Conservation (phyloP, 2,888 invertebrate genomes). For the Dryadula phaetusa region DNA sequence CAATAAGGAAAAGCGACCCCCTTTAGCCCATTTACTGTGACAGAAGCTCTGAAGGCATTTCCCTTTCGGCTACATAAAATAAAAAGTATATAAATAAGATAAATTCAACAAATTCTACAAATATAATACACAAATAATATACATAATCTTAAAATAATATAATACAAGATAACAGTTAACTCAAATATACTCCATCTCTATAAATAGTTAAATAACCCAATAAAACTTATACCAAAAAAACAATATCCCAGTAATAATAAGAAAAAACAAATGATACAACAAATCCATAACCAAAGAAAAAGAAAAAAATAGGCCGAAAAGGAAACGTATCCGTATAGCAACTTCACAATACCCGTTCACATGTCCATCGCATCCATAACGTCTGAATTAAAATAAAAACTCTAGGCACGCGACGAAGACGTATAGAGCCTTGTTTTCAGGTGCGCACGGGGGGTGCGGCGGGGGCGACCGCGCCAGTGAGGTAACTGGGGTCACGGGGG, state of each 20-base stretch:
- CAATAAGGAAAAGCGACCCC: conserved; percentile 52
- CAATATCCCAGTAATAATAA: not conserved
- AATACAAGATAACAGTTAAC: not conserved
- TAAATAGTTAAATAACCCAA: not conserved
- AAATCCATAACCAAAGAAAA: conserved; percentile 9
- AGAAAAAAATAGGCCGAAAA: conserved; percentile 52
- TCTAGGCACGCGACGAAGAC: conserved; percentile 84
- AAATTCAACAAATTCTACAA: not conserved
- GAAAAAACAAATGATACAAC: not conserved
- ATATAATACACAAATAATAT: not conserved
- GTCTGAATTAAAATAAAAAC: conserved; percentile 77
- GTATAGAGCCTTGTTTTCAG: conserved; percentile 78
- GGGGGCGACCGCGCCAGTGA: no score
- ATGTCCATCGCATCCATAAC: conserved; percentile 41
- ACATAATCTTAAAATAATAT: not conserved
- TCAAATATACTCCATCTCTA: not conserved
- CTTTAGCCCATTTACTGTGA: conserved; percentile 64
- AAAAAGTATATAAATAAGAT: conserved; percentile 3
- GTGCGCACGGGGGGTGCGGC: conserved; percentile 45
- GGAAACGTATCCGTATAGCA: conserved; percentile 36
- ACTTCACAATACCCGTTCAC: conserved; percentile 77
- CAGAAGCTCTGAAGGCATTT: conserved; percentile 62
- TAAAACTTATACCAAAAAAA: not conserved
- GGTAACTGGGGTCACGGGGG: conserved; percentile 50
- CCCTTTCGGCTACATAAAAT: conserved; percentile 45